Conservation (phyloP, 2,797 vertebrate species). For the Cyclura pinguis region DNA sequence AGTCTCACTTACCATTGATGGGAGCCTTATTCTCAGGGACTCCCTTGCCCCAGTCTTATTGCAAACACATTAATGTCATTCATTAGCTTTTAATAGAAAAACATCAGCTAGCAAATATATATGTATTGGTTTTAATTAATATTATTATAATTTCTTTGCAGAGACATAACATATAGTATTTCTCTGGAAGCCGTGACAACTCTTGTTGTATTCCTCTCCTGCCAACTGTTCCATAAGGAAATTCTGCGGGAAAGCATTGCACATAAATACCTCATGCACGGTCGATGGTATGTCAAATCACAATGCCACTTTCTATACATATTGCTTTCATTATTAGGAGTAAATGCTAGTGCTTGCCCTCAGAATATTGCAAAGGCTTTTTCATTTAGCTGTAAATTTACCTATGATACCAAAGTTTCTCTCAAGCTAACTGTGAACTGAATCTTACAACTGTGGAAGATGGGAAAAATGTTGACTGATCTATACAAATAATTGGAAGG, state of each 20-base stretch:
- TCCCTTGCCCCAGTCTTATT: not conserved
- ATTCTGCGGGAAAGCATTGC: conserved; percentile 90
- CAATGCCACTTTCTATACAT: not conserved
- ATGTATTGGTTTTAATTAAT: conserved; percentile 35
- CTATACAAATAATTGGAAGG: not conserved
- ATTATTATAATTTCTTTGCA: conserved; percentile 67
- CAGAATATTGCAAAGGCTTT: not conserved
- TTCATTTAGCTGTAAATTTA: not conserved
- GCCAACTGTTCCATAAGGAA: conserved; percentile 97
- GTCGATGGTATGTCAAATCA: conserved; percentile 87
- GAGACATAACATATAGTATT: conserved; percentile 97
- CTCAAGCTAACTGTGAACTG: not conserved
- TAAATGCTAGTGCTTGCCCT: not conserved
- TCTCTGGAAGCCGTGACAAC: conserved; percentile 94
- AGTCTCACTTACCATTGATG: not conserved
- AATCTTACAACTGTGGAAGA: not conserved
- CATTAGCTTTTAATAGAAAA: conserved; percentile 34
- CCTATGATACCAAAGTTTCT: not conserved
- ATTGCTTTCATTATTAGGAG: conserved; percentile 8
- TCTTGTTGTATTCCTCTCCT: conserved; percentile 93
- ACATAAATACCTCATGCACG: conserved; percentile 92
- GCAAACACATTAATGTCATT: conserved; percentile 18
- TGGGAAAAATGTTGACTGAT: not conserved
- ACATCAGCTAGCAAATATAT: conserved; percentile 50
- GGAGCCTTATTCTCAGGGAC: fast-evolving